These are phyloP conservation scores for Palythoa caribaeorum DNA, from an alignment of 92 coral and sea anemone species.

Conservation along the genomic window DNA sequence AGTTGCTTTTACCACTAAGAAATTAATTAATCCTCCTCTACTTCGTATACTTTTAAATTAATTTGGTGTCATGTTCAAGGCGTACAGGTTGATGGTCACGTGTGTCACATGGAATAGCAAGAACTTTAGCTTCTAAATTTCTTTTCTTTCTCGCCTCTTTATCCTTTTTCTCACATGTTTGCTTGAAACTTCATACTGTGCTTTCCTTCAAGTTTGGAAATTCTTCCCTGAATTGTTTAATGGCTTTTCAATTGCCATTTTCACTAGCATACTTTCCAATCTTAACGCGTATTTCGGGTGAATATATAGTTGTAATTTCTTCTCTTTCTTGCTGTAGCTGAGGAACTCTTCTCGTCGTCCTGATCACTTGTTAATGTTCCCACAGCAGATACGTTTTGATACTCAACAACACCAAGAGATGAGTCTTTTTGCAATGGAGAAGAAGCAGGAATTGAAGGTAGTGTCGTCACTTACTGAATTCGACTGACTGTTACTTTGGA, in stretches of 20 bases:
- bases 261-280: background rate
- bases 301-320: background rate
- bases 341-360: background rate
- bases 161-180: no score
- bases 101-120: background rate
- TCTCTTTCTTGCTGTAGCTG: no score
- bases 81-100: background rate
- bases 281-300: background rate
- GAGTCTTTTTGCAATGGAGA: no score
- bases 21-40: background rate
- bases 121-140: background rate
- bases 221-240: background rate
- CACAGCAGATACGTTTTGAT: constrained; percentile 29
- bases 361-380: background rate
- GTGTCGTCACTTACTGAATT: no score
- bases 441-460: no score
- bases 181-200: background rate
- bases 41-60: background rate
- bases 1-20: background rate
- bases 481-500: no score
- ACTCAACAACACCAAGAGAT: constrained; percentile 35
- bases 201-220: background rate
- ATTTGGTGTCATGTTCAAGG: background rate
- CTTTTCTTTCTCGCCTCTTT: background rate
- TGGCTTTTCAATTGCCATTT: no score